Conservation (phyloP, 2,888 invertebrate species). For the Chromoteleia sp. region DNA sequence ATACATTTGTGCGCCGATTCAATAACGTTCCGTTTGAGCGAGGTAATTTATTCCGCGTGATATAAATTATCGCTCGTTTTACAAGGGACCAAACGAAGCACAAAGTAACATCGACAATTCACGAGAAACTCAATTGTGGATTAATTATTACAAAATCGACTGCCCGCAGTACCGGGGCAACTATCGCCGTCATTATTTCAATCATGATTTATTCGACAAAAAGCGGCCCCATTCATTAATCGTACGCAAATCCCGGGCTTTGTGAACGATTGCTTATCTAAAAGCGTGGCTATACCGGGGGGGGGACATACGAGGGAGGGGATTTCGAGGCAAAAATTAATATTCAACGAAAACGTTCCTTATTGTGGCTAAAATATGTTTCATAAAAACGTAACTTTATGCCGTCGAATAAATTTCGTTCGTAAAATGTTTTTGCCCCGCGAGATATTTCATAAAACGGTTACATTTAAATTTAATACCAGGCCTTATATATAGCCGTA, state of each 20-base stretch:
- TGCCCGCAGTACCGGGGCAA: conserved; percentile 13
- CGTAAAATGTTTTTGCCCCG: conserved; percentile 27
- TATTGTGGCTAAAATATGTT: conserved; percentile 38
- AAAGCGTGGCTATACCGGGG: neutral
- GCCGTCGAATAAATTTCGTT: conserved; percentile 28
- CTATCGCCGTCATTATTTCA: conserved; percentile 33
- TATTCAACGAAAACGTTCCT: conserved; percentile 36
- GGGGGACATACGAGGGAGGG: neutral
- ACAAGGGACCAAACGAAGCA: conserved; percentile 17
- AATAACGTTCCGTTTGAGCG: conserved; percentile 39
- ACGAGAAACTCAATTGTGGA: conserved; percentile 50
- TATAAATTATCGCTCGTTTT: conserved; percentile 34
- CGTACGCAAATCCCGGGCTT: neutral
- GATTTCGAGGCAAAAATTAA: conserved; percentile 15
- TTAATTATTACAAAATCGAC: conserved; percentile 45
- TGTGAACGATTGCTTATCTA: conserved; percentile 1
- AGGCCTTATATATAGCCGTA: conserved; percentile 5
- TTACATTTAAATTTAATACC: conserved; percentile 44
- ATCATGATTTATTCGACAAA: conserved; percentile 28
- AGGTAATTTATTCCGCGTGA: conserved; percentile 31
- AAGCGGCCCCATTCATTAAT: conserved; percentile 15
- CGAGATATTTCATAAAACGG: conserved; percentile 45
- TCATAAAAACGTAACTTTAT: conserved; percentile 30
- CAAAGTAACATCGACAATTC: conserved; percentile 23
- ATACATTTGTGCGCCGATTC: conserved; percentile 27